Evolutionary conservation across 2,797 vertebrate genomes (phyloP).

Genomic region (Gallinago stenura): DNA sequence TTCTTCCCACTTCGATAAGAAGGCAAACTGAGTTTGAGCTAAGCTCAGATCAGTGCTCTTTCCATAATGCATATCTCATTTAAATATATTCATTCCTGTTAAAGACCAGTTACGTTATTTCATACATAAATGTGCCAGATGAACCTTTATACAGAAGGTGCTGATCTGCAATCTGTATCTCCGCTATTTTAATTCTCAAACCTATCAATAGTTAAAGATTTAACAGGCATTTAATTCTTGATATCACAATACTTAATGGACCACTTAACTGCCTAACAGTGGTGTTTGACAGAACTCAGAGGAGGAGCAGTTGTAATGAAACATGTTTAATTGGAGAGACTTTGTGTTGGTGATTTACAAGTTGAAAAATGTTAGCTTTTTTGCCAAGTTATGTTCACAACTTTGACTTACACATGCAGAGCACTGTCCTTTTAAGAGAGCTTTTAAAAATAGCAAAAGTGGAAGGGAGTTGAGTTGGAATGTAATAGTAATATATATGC

Average conservation of each 20-base stretch:
- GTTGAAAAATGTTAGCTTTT: not conserved
- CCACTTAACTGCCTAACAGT: not conserved
- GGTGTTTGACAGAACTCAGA: not conserved
- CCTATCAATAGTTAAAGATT: not conserved
- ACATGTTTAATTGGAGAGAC: not conserved
- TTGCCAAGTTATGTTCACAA: not conserved
- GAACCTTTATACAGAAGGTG: not conserved
- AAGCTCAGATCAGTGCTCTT: not conserved
- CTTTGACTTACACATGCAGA: constrained; percentile 45
- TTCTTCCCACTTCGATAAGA: not conserved
- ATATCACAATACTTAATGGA: not conserved
- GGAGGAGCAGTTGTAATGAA: not conserved
- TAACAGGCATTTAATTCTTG: not conserved
- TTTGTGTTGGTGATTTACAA: constrained; percentile 1
- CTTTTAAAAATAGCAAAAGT: not conserved
- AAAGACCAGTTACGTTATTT: not conserved
- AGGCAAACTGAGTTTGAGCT: not conserved
- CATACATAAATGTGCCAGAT: not conserved
- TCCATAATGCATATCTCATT: not conserved
- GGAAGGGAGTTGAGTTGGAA: not conserved
- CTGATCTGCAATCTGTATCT: not conserved
- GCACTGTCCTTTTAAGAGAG: constrained; percentile 72
- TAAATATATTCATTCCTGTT: not conserved
- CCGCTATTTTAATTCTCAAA: not conserved
- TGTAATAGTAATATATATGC: not conserved